Conservation (phyloP, 64 coral and sea anemone genomes). For the Actinia tenebrosa region DNA sequence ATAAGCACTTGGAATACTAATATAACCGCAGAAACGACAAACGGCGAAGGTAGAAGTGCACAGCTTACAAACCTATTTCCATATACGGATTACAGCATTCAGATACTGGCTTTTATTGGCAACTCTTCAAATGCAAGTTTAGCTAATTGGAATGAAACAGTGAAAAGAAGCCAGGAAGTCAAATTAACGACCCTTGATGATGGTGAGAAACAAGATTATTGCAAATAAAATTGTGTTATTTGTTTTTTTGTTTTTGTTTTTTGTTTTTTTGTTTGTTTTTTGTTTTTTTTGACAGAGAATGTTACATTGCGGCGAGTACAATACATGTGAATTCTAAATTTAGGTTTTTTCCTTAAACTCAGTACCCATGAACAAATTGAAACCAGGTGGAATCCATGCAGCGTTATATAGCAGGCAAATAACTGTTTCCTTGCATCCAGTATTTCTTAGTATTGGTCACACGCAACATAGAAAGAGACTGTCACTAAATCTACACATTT, state of each 20-base stretch:
- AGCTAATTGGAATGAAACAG: not conserved
- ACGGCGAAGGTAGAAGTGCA: not conserved
- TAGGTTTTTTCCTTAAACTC: no score
- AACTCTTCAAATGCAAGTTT: not conserved
- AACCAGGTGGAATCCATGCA: no score
- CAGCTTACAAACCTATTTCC: not conserved
- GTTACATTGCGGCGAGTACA: no score
- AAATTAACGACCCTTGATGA: not conserved
- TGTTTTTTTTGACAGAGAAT: no score
- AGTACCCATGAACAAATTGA: no score
- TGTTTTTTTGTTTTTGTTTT: not conserved
- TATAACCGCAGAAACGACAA: not conserved
- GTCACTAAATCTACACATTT: no score
- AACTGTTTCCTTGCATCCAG: no score
- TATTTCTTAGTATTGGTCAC: no score
- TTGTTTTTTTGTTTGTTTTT: no score
- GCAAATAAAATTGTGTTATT: not conserved
- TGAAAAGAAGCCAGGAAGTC: not conserved
- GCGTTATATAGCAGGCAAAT: no score
- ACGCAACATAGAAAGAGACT: no score
- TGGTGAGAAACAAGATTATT: not conserved
- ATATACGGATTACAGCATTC: not conserved
- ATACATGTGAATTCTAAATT: no score
- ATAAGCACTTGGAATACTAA: not conserved
- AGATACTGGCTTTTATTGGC: not conserved